Percentiles rank a stretch among this genome's conserved stretches.
These are phyloP conservation scores for Acleris emargana DNA, from an alignment of 2,888 invertebrate genomes.

Conservation along the genomic window DNA sequence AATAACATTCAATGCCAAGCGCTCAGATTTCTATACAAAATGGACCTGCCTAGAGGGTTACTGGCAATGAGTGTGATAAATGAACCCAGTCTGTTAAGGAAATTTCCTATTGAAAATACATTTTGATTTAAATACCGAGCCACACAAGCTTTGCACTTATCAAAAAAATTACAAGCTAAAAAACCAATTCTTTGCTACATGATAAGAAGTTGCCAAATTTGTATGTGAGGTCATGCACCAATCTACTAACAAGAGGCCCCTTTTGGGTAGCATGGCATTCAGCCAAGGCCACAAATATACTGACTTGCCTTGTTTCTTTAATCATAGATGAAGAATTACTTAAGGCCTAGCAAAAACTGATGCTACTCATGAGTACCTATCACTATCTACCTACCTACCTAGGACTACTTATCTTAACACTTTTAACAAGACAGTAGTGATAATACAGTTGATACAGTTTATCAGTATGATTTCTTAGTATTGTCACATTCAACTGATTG, in stretches of 20 bases:
- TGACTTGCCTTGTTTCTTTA: not conserved
- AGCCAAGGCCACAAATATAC: slow-evolving; percentile 43
- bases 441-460: slow-evolving; percentile 16
- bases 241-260: slow-evolving; percentile 48
- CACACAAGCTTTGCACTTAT: not conserved
- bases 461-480: slow-evolving; percentile 28
- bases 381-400: too few species aligned
- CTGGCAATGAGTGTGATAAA: too few species aligned
- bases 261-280: slow-evolving; percentile 45
- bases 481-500: slow-evolving; percentile 14
- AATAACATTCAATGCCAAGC: too few species aligned
- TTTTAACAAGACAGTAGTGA: not conserved
- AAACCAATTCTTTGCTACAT: slow-evolving; percentile 12
- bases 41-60: too few species aligned
- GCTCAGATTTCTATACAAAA: too few species aligned
- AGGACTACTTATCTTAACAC: too few species aligned
- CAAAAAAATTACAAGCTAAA: not conserved
- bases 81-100: too few species aligned
- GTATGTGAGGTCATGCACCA: slow-evolving; percentile 48
- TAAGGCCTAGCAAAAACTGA: not conserved
- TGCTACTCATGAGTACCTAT: too few species aligned
- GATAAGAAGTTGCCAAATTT: slow-evolving; percentile 38
- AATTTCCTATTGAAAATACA: too few species aligned
- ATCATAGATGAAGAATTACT: not conserved
- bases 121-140: too few species aligned